These are phyloP conservation scores for Grapholita molesta DNA, from an alignment of 1,140 invertebrate genomes.

Conservation along the genomic window DNA sequence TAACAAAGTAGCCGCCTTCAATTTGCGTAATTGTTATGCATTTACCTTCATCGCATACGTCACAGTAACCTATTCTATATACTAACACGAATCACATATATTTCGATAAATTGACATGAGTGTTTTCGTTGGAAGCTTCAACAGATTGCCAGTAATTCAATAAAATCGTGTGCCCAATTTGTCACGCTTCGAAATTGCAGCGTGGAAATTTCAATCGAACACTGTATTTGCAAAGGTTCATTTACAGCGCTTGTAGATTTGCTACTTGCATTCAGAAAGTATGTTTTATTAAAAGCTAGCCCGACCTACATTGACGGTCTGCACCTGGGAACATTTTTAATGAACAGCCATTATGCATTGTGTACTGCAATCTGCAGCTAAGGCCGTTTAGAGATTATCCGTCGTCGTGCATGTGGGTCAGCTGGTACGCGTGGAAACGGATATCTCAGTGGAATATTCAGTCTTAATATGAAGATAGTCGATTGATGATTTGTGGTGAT, in stretches of 20 bases:
- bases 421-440: not conserved
- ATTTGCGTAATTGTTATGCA: not conserved
- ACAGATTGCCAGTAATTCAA: not conserved
- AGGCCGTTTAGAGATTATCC: conserved; percentile 11
- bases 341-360: conserved; percentile 16
- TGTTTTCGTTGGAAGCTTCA: not conserved
- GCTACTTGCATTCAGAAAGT: not conserved
- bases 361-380: conserved; percentile 4
- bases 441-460: not conserved
- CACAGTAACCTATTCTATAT: not conserved
- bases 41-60: not conserved
- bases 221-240: not conserved
- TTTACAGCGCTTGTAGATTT: not conserved
- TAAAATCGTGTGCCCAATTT: not conserved
- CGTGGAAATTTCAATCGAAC: not conserved
- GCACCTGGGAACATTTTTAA: conserved; percentile 10
- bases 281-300: not conserved
- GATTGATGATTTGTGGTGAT: no score
- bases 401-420: conserved; percentile 2
- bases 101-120: not conserved
- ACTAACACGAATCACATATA: not conserved
- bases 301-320: not conserved
- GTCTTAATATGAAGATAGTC: not conserved
- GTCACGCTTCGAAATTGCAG: not conserved
- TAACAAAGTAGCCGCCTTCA: conserved; percentile 1